Evolutionary conservation across 2,888 invertebrate genomes (phyloP), one percentile per base, ranked within the genome.

Genomic region (Asteroscopus sphinx): DNA sequence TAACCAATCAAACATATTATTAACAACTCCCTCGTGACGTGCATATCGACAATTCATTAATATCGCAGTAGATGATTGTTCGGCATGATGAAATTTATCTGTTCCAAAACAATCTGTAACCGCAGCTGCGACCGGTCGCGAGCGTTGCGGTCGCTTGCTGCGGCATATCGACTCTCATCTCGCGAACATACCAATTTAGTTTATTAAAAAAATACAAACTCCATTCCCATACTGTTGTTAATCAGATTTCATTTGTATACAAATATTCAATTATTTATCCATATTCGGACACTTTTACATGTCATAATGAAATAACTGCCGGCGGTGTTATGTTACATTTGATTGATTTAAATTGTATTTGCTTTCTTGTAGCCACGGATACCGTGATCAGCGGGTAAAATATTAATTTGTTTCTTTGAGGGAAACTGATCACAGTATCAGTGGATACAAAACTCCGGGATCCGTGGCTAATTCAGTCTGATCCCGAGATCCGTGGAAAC

Each of bases 41-140:
- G 30, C 53, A 37, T 35, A 59, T 59, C 48, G 48, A 44, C 41
- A 52, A 52, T 56, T 48, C 37, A 73, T 76, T 73, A 75, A 73
- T 73, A 56, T 57, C 37, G 51, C 56, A 63, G 67, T 72, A 59
- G 67, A 75, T 81, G 68, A 72, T 72, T 58, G 60, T 62, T 58
- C 16, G 37, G 53, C 58, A 63, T 73, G 60, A 70, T 72, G 66
- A 70, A 76, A 77, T 73, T 67, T 59, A 65, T 76, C 59, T 67
- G 71, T 70, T 68, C 51, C 75, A 73, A 78, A 80, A 83, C 81
- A 83, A 81, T 80, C 68, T 64, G 56, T 21, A 51, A 80, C 83
- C 82, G 45, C 83, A 79, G 42, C 49, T 59, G 76, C 65, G 62
- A 75, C 71, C 71, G 65, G 49, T 63, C 51, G 53, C 51, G 65